phyloP scores from a whole-genome alignment of 2,797 vertebrate species.

The Caiman crocodilus region DNA sequence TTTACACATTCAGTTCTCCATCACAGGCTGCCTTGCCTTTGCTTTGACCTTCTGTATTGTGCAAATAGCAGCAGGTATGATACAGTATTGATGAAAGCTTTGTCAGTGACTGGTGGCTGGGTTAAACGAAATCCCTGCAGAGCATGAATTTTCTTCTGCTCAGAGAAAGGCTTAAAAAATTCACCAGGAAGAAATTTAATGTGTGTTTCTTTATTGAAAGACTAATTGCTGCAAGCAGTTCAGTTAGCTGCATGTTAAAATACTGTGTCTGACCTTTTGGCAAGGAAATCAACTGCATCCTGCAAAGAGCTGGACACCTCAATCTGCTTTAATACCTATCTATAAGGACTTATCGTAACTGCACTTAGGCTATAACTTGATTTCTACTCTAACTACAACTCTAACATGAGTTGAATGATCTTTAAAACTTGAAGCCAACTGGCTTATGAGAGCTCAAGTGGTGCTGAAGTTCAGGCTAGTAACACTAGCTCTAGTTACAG shows the following conservation, averaged over 20 bases:
- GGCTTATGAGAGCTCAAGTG: no score
- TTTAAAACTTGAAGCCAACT: no score
- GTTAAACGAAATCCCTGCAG: background rate
- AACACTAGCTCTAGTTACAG: no score
- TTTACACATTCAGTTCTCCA: constrained; percentile 13
- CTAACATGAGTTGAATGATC: no score
- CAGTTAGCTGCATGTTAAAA: background rate
- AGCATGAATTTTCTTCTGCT: background rate
- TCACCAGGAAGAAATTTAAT: background rate
- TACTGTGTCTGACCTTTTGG: background rate
- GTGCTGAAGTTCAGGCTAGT: no score
- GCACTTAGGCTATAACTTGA: background rate
- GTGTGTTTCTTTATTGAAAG: background rate
- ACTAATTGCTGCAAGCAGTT: background rate
- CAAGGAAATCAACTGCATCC: background rate
- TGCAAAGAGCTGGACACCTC: background rate
- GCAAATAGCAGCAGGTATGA: background rate
- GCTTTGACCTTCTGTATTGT: background rate
- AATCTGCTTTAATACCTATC: background rate
- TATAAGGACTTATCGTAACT: background rate
- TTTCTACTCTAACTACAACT: background rate
- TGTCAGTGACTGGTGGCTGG: background rate
- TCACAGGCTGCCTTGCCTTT: constrained; percentile 26
- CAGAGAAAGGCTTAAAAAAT: background rate
- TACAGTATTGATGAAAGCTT: background rate